phyloP scores from a whole-genome alignment of 2,797 vertebrate genomes.

The Cyprinodon diabolis region DNA sequence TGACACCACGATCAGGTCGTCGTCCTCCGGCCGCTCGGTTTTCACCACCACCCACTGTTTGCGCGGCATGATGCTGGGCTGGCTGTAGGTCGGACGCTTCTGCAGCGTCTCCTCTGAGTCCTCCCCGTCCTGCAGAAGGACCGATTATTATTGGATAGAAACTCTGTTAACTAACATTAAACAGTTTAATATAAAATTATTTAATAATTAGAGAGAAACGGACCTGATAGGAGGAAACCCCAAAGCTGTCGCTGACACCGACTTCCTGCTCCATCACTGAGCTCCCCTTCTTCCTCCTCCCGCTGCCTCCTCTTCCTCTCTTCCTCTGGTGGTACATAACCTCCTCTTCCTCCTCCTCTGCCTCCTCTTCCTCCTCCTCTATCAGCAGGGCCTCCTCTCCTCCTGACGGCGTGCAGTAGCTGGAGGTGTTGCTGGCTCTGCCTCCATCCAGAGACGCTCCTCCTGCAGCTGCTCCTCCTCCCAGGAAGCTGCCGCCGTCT shows the following conservation, averaged over 20 bases:
- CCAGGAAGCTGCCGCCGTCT: constrained; percentile 72
- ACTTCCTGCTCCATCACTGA: constrained; percentile 77
- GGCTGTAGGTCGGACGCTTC: constrained; percentile 81
- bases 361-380: constrained; percentile 73
- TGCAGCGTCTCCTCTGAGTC: constrained; percentile 43
- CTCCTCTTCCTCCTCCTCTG: constrained; percentile 65
- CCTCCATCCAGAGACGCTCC: constrained; percentile 66
- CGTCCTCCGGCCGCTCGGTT: constrained; percentile 78
- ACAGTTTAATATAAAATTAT: not conserved
- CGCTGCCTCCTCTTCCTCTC: constrained; percentile 66
- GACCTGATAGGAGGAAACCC: constrained; percentile 83
- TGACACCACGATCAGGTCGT: constrained; percentile 83
- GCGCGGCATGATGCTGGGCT: constrained; percentile 88
- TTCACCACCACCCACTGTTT: constrained; percentile 93
- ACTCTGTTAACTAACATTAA: too few species aligned
- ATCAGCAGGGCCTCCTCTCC: constrained; percentile 82
- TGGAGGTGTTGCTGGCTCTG: constrained; percentile 85
- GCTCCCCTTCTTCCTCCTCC: constrained; percentile 74
- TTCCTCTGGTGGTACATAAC: constrained; percentile 69
- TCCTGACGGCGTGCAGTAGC: constrained; percentile 88
- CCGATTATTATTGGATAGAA: too few species aligned
- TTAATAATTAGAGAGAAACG: not conserved
- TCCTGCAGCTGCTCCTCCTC: constrained; percentile 45
- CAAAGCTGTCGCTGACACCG: constrained; percentile 84
- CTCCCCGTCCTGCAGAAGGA: constrained; percentile 70